Evolutionary conservation across 2,888 invertebrate species (phyloP).

Genomic region (Galeruca laticollis): DNA sequence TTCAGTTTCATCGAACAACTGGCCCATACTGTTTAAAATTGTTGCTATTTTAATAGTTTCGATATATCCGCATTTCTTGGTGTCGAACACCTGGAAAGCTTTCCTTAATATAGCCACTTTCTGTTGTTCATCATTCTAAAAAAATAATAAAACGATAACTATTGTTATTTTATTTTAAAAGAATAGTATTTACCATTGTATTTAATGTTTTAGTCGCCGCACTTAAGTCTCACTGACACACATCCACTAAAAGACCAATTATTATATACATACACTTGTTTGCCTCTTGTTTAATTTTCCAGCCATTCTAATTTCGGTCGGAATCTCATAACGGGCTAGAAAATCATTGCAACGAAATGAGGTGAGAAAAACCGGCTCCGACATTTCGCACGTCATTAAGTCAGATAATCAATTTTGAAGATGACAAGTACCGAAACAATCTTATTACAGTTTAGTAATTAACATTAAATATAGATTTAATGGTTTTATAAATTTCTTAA

Average conservation of each 20-base stretch:
- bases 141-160: background rate
- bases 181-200: slow-evolving; percentile 9
- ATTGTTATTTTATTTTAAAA: background rate
- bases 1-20: slow-evolving; percentile 92
- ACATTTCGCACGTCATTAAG: slow-evolving; percentile 47
- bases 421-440: slow-evolving; percentile 19
- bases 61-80: slow-evolving; percentile 91
- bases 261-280: slow-evolving; percentile 42
- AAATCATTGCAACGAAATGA: slow-evolving; percentile 39
- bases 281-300: slow-evolving; percentile 37
- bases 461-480: slow-evolving; percentile 16
- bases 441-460: slow-evolving; percentile 7
- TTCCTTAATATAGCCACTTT: slow-evolving; percentile 92
- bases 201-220: slow-evolving; percentile 1
- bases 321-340: slow-evolving; percentile 41
- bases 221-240: background rate
- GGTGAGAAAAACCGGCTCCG: slow-evolving; percentile 48
- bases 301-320: slow-evolving; percentile 42
- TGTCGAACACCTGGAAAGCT: slow-evolving; percentile 97
- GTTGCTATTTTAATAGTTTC: slow-evolving; percentile 92
- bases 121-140: slow-evolving; percentile 73
- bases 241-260: slow-evolving; percentile 25
- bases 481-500: background rate
- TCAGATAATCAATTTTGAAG: slow-evolving; percentile 40
- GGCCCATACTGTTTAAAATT: slow-evolving; percentile 94